Evolutionary conservation across 2,113 vertebrate genomes (phyloP).

Genomic region (Ptychochromis oligacanthus): DNA sequence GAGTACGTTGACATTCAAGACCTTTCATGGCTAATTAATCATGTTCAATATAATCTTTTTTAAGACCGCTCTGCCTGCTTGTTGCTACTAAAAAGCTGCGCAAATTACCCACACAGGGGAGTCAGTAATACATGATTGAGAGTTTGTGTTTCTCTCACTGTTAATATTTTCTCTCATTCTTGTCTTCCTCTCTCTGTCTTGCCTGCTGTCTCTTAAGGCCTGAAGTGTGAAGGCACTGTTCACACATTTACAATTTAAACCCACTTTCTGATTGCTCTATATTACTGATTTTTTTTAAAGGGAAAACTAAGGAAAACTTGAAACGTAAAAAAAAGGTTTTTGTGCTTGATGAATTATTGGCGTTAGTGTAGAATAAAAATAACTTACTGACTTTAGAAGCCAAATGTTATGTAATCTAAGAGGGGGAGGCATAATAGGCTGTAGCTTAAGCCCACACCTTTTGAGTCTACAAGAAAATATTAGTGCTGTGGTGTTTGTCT

Average conservation of each 20-base stretch:
- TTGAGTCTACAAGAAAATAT: neutral
- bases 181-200: neutral
- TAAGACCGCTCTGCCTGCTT: neutral
- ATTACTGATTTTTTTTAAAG: neutral
- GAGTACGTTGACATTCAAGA: neutral
- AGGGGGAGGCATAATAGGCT: neutral
- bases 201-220: neutral
- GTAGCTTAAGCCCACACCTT: neutral
- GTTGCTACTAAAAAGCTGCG: neutral
- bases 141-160: neutral
- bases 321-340: neutral
- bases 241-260: no score
- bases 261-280: neutral
- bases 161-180: neutral
- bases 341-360: no score
- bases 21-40: constrained; percentile 5
- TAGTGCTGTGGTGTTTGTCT: neutral
- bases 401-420: neutral
- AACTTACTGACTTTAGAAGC: neutral
- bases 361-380: neutral
- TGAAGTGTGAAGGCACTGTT: no score
- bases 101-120: neutral
- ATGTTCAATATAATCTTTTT: neutral
- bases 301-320: neutral
- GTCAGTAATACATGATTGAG: neutral